Base-by-base conservation (phyloP, 2,888 invertebrate species). In the Crepidodera aurea region DNA sequence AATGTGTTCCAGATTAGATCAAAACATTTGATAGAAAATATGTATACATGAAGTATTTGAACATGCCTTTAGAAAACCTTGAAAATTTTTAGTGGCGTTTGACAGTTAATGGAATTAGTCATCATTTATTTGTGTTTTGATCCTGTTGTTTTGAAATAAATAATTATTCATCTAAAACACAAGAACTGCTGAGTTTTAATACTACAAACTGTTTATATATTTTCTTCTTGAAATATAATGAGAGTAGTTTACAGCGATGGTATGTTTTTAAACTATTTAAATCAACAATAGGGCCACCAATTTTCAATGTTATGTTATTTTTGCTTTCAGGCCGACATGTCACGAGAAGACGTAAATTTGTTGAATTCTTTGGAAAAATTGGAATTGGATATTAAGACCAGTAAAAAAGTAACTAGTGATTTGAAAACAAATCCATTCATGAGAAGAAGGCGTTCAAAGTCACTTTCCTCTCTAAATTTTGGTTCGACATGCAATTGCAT, bases 281-380 rank as follows among this genome's bases (percentile, higher is more conserved):
- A 37, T 7, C 15, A 18, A 22, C 39, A 37, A 70, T 70, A 69
- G 70, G 70, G n/a, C 69, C 70, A 71, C 72, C 71, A 59, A 72
- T 25, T 65, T 65, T 62, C 51, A 18, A 51, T 39, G 37, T 19
- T 25, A n/a, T 46, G 39, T 62, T 61, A 60, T 66, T 58, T 60
- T 60, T 59, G 34, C 57, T 74, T 73, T 64, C 59, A 73, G 73
- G 69, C 69, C 72, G 74, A 71, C 71, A 80, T 80, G 77, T 75
- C 79, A 63, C 77, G 77, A 76, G 79, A 79, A 73, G 81, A 81
- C 69, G 69, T 73, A 65, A 76, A 69, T 69, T 71, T 82, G 58
- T 74, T 75, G 53, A 74, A 64, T 57, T 75, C 74, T 64, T 71
- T 82, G 62, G 73, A 80, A 71, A 80, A 79, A 59, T 72, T 82